These are phyloP conservation scores for Chironomus tepperi DNA, from an alignment of 1,140 invertebrate genomes.

Conservation along the genomic window DNA sequence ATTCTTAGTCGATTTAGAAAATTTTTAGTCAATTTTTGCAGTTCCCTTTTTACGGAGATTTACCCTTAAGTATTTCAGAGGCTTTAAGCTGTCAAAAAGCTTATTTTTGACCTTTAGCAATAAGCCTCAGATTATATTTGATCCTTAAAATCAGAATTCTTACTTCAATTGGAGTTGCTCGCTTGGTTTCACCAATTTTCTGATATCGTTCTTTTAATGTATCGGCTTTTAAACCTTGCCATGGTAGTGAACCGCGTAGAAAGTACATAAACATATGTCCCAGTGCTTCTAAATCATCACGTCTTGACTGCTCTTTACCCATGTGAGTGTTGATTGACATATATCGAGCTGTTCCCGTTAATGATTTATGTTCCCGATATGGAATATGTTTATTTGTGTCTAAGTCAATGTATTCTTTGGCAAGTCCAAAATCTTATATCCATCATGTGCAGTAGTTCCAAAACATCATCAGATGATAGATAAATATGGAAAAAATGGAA, in stretches of 20 bases:
- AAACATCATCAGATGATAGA: slow-evolving; percentile 31
- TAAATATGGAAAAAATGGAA: no score
- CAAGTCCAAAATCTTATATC: slow-evolving; percentile 88
- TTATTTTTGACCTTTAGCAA: no score
- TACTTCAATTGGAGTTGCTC: slow-evolving; percentile 91
- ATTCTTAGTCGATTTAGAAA: no score
- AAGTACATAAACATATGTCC: slow-evolving; percentile 99
- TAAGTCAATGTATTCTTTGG: slow-evolving; percentile 99
- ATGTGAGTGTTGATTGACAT: slow-evolving; percentile 99
- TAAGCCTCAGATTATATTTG: no score
- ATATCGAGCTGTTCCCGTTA: slow-evolving; percentile 95
- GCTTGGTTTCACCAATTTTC: slow-evolving; percentile 99
- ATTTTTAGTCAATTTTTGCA: no score
- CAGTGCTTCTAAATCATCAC: slow-evolving; percentile 97
- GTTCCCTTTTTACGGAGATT: no score
- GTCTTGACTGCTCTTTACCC: slow-evolving; percentile 98
- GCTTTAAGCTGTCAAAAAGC: no score
- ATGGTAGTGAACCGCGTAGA: slow-evolving; percentile 94
- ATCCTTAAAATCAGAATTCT: no score
- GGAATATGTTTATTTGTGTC: slow-evolving; percentile 99
- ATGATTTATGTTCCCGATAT: slow-evolving; percentile 98
- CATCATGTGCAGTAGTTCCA: background rate
- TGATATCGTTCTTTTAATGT: slow-evolving; percentile 99
- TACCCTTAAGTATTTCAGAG: no score
- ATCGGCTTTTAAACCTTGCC: slow-evolving; percentile 99